phyloP scores from a whole-genome alignment of 1,140 invertebrate genomes.

The Chrysomallon squamiferum region DNA sequence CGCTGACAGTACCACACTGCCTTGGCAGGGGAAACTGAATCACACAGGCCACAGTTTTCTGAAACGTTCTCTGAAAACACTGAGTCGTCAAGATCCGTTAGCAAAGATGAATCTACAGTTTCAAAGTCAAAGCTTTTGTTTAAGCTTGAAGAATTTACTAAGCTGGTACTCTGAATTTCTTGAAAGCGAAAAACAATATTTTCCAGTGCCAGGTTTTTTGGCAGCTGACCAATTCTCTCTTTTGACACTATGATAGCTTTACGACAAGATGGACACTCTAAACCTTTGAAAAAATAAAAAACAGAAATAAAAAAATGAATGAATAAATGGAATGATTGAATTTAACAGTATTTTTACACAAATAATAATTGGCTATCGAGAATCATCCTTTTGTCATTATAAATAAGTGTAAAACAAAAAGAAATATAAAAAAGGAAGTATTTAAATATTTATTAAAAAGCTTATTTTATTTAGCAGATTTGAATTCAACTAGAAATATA shows the following conservation, averaged over 20 bases:
- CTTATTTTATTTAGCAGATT: no score
- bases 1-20: conserved; percentile 91
- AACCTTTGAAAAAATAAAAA: conserved; percentile 22
- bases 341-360: background rate
- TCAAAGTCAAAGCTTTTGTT: conserved; percentile 19
- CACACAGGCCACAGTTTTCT: conserved; percentile 85
- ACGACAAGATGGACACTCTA: conserved; percentile 55
- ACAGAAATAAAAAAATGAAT: background rate
- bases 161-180: conserved; percentile 47
- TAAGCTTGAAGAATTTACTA: conserved; percentile 34
- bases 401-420: no score
- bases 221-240: conserved; percentile 65
- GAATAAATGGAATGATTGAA: background rate
- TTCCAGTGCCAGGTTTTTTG: conserved; percentile 89
- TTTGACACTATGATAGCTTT: conserved; percentile 28
- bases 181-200: conserved; percentile 89
- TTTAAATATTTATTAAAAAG: no score
- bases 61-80: conserved; percentile 29
- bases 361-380: background rate
- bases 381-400: no score
- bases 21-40: conserved; percentile 74
- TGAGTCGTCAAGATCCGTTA: conserved; percentile 17
- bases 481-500: no score
- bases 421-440: no score
- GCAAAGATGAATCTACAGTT: conserved; percentile 7